phyloP scores from a whole-genome alignment of 1,140 invertebrate species.

The Lutraria rhynchaena region DNA sequence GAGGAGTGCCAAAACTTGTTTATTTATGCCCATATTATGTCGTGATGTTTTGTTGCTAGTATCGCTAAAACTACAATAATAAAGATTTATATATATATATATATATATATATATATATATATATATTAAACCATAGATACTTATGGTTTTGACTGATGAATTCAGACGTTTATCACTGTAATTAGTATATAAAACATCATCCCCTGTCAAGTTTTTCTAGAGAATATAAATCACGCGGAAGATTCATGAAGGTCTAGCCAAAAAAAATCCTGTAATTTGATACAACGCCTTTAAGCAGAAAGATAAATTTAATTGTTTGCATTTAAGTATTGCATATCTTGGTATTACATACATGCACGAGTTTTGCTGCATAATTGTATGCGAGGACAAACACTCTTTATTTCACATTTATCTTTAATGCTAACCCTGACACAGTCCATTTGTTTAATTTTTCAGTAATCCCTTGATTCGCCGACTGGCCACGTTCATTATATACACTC shows the following conservation, averaged over 20 bases:
- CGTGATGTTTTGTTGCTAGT: no score
- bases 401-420: constrained; percentile 42
- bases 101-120: no score
- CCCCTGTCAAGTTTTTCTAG: no score
- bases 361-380: constrained; percentile 8
- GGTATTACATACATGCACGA: constrained; percentile 5
- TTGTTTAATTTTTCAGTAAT: constrained; percentile 45
- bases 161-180: no score
- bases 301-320: constrained; percentile 27
- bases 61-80: no score
- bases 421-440: background rate
- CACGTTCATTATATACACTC: constrained; percentile 42
- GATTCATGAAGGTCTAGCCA: no score
- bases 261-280: background rate
- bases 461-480: constrained; percentile 1
- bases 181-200: no score
- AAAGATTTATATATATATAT: no score
- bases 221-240: background rate
- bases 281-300: background rate
- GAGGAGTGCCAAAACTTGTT: no score
- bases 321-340: constrained; percentile 41
- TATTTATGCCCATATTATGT: no score
- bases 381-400: constrained; percentile 38
- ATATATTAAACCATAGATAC: no score
- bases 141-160: no score